phyloP scores from a whole-genome alignment of 2,888 invertebrate genomes.

The Terebella lapidaria region DNA sequence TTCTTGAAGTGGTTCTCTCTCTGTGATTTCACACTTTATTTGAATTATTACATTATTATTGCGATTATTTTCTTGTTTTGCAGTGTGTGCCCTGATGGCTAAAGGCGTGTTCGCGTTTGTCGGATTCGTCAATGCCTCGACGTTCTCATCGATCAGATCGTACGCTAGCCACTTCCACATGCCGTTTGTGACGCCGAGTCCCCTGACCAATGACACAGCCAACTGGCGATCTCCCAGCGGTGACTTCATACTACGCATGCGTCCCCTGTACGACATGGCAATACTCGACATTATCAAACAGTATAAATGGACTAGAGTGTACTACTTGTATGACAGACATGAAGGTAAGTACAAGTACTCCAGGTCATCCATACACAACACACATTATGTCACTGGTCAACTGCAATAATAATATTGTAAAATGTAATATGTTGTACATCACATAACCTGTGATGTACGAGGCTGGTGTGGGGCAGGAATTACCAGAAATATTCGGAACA shows the following conservation, averaged over 20 bases:
- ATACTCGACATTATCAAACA: constrained; percentile 89
- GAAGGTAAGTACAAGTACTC: constrained; percentile 18
- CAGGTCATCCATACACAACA: too few relatives aligned
- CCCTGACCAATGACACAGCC: constrained; percentile 7
- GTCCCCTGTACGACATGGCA: constrained; percentile 91
- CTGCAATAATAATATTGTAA: too few relatives aligned
- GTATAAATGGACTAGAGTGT: constrained; percentile 84
- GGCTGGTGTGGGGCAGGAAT: too few relatives aligned
- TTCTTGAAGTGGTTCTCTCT: too few relatives aligned
- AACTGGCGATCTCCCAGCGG: neutral
- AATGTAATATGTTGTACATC: too few relatives aligned
- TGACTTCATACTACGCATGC: constrained; percentile 59
- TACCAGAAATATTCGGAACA: too few relatives aligned
- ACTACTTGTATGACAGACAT: constrained; percentile 79
- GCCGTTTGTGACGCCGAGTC: constrained; percentile 23
- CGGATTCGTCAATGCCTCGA: constrained; percentile 13
- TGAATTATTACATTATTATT: too few relatives aligned
- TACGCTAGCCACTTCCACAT: constrained; percentile 20
- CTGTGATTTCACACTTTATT: too few relatives aligned
- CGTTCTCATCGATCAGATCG: constrained; percentile 12
- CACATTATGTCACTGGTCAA: too few relatives aligned
- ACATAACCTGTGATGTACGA: too few relatives aligned
- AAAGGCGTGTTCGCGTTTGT: constrained; percentile 21
- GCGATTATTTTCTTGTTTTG: too few relatives aligned
- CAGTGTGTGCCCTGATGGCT: constrained; percentile 21